Percentiles rank a stretch among this genome's conserved stretches.
These are phyloP conservation scores for Helarctos malayanus DNA, from an alignment of 2,797 vertebrate genomes.

Conservation along the genomic window DNA sequence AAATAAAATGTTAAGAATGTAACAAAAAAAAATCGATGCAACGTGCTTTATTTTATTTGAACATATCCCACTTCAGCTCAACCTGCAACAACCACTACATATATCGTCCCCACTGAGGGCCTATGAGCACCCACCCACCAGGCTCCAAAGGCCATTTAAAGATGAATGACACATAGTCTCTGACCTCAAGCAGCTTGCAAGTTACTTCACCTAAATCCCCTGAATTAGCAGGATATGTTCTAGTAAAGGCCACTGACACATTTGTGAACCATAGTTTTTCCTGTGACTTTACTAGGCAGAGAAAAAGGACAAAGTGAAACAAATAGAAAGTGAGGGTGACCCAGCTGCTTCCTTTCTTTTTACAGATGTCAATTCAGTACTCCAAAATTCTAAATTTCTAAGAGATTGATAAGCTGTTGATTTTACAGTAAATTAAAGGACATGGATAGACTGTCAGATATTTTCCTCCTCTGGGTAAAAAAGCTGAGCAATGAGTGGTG, in stretches of 20 bases:
- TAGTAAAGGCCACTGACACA: not conserved
- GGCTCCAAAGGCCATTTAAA: not conserved
- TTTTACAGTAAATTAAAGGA: not conserved
- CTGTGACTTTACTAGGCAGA: not conserved
- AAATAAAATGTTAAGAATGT: not conserved
- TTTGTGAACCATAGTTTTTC: not conserved
- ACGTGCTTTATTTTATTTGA: not conserved
- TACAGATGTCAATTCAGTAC: not conserved
- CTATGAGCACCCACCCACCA: not conserved
- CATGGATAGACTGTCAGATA: not conserved
- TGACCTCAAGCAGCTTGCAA: not conserved
- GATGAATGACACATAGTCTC: not conserved
- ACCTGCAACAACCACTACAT: not conserved
- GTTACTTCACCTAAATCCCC: not conserved
- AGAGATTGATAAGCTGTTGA: not conserved
- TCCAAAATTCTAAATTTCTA: constrained; percentile 37
- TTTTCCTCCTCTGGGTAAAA: not conserved
- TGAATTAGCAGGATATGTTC: not conserved
- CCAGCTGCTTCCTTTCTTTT: not conserved
- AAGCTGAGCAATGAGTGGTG: not conserved
- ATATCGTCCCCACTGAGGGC: not conserved
- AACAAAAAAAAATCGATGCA: not conserved
- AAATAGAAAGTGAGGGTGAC: not conserved
- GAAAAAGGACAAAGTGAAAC: not conserved
- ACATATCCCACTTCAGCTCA: not conserved